Evolutionary conservation across 1,140 invertebrate species (phyloP), one percentile per base, ranked within the genome.

Genomic region (Psilanteris sp.): DNA sequence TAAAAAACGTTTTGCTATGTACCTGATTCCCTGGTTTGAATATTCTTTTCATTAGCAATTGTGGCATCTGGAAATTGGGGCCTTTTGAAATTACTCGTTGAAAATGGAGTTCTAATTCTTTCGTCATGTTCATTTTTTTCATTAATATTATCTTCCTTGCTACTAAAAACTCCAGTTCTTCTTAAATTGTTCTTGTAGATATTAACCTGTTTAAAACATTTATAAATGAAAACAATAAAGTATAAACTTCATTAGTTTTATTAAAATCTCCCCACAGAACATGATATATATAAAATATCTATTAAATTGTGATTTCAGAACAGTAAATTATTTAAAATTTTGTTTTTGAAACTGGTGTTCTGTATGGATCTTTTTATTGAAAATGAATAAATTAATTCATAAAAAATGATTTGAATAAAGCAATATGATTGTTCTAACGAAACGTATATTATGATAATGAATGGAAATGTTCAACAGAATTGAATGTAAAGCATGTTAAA

Each of bases 131-230:
- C 46, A 14, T 4, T 22, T 39, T 5, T 52, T 0, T 8, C 13
- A 34, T n/a, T 18, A 8, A 6, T 22, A 4, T 18, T 22, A 1
- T 41, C 18, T 4, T 66, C 52, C 29, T 36, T 41, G 6, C 43
- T 41, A 22, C 4, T 13, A 0, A 48, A 32, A 24, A 31, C 39
- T 36, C 67, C 80, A 36, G 77, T 55, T 46, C 66, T 76, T 72
- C 79, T 73, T 29, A 76, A 57, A 22, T 78, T 72, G 39, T 64
- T 79, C 22, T 78, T 82, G 14, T 67, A 78, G n/a, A 55, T 27
- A 37, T 80, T 82, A 16, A 77, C 80, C 83, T 84, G 70, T 79
- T 80, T 7, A 48, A 54, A 46, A 54, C n/a, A n/a, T n/a, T n/a
- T n/a, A n/a, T n/a, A n/a, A n/a, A n/a, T n/a, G n/a, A n/a, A n/a